These are phyloP conservation scores for Poeciliopsis paucimaculata DNA, from an alignment of 2,797 vertebrate genomes.

Conservation along the genomic window DNA sequence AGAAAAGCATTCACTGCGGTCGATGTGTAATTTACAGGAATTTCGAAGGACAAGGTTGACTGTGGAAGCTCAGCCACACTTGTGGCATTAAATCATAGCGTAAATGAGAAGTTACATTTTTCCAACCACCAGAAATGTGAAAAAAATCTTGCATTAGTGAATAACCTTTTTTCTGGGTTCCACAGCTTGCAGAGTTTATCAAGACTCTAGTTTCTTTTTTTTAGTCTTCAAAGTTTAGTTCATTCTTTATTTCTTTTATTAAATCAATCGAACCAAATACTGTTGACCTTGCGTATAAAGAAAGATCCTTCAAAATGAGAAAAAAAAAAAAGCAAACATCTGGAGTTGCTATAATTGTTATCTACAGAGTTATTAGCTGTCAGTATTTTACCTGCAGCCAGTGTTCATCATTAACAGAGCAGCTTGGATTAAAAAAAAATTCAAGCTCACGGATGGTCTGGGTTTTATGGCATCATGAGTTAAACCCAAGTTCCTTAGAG, in stretches of 20 bases:
- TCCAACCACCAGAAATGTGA: background rate
- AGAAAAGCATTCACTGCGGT: background rate
- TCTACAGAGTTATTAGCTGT: background rate
- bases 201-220: background rate
- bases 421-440: background rate
- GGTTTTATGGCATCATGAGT: background rate
- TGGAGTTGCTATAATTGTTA: background rate
- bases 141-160: background rate
- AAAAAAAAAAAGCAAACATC: background rate
- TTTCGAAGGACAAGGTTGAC: conserved; percentile 1
- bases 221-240: background rate
- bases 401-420: background rate
- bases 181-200: background rate
- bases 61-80: background rate
- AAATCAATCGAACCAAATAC: background rate
- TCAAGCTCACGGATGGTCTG: background rate
- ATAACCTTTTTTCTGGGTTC: background rate
- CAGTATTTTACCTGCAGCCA: background rate
- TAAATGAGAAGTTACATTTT: background rate
- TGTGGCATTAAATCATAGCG: background rate
- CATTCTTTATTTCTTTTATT: background rate
- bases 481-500: background rate
- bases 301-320: background rate
- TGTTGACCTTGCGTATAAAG: background rate
- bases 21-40: background rate